Evolutionary conservation across 2,113 vertebrate species (phyloP).

Genomic region (Hippocampus mohnikei): DNA sequence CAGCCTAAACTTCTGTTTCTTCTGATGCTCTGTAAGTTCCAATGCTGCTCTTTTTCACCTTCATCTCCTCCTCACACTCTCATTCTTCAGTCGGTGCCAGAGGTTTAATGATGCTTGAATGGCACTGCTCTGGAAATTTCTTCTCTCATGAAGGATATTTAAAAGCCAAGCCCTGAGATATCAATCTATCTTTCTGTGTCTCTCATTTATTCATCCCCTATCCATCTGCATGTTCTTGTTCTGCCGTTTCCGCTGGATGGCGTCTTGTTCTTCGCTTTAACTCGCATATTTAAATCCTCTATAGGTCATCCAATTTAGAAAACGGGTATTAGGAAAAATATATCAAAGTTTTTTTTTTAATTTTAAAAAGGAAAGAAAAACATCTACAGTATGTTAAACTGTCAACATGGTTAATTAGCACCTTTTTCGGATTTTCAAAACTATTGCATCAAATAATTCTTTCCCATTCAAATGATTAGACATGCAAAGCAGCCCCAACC

Average conservation of each 20-base stretch:
- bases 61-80: conserved; percentile 25
- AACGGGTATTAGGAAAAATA: background rate
- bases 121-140: conserved; percentile 69
- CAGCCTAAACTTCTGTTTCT: conserved; percentile 44
- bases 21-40: conserved; percentile 29
- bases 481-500: no score
- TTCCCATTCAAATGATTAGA: background rate
- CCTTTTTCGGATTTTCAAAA: background rate
- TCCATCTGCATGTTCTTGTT: conserved; percentile 20
- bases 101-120: conserved; percentile 79
- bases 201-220: conserved; percentile 47
- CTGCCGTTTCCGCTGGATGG: conserved; percentile 13
- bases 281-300: background rate
- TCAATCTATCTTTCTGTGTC: conserved; percentile 63
- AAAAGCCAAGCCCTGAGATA: conserved; percentile 61
- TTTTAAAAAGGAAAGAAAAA: background rate
- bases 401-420: background rate
- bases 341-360: background rate
- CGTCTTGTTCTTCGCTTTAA: background rate
- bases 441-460: no score
- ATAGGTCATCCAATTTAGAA: background rate
- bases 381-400: background rate
- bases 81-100: conserved; percentile 61
- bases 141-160: conserved; percentile 67
- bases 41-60: conserved; percentile 11